A percentile compares a stretch with the other conserved stretches of the same genome.
phyloP scores from a whole-genome alignment of 1,140 invertebrate genomes.

The Bursaphelenchus mucronatus region DNA sequence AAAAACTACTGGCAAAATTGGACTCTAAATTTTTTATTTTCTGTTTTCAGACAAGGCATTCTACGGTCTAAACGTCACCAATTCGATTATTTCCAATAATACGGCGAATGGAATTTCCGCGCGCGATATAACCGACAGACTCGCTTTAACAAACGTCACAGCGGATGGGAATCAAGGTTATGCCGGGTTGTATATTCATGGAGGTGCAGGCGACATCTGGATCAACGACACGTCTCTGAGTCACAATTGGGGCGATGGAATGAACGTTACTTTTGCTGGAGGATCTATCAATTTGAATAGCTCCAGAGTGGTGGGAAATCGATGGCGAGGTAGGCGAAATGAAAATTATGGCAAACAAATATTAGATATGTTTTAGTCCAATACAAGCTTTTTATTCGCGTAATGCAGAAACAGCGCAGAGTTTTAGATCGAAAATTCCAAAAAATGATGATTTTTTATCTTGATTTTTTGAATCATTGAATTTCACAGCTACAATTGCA shows the following conservation, averaged over 20 bases:
- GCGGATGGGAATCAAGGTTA: constrained; percentile 82
- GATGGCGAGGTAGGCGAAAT: constrained; percentile 46
- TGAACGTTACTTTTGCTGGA: constrained; percentile 61
- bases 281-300: constrained; percentile 60
- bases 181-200: constrained; percentile 73
- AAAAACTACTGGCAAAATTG: not conserved
- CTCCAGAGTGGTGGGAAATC: constrained; percentile 52
- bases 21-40: not conserved
- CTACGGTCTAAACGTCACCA: constrained; percentile 81
- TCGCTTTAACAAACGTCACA: constrained; percentile 65
- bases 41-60: constrained; percentile 54
- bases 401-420: constrained; percentile 17
- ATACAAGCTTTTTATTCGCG: not conserved
- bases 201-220: constrained; percentile 73
- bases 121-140: constrained; percentile 46
- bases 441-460: too few relatives aligned
- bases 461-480: not conserved
- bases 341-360: not conserved
- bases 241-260: constrained; percentile 71
- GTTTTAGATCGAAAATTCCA: too few relatives aligned
- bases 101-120: constrained; percentile 74
- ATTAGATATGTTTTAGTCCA: not conserved
- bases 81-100: constrained; percentile 81
- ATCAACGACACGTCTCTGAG: constrained; percentile 76
- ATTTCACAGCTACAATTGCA: too few relatives aligned